Percentiles rank a stretch among this genome's conserved stretches.
These are phyloP conservation scores for Tipula unca DNA, from an alignment of 2,888 invertebrate genomes.

Conservation along the genomic window DNA sequence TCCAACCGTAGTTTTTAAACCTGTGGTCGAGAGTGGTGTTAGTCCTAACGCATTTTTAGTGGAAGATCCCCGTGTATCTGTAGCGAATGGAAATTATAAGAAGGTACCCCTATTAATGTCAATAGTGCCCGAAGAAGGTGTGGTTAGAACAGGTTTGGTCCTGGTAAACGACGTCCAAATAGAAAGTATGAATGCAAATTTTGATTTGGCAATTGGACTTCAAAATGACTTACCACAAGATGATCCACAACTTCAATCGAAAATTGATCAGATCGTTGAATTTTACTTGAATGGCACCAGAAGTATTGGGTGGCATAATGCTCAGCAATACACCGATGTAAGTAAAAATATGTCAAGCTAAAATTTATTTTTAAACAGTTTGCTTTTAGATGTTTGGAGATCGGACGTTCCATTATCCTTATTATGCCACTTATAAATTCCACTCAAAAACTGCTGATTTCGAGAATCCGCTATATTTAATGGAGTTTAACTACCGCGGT, in stretches of 20 bases:
- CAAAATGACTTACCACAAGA: neutral
- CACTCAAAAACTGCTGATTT: neutral
- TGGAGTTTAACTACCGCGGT: neutral
- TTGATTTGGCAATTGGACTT: conserved; percentile 27
- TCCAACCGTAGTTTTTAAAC: conserved; percentile 43
- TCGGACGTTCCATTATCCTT: conserved; percentile 43
- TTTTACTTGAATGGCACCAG: conserved; percentile 34
- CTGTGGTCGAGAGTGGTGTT: conserved; percentile 39
- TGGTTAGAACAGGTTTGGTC: conserved; percentile 32
- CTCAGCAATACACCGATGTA: conserved; percentile 33
- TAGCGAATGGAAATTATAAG: conserved; percentile 33
- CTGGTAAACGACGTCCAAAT: neutral
- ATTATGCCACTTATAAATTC: conserved; percentile 35
- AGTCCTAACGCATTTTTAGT: conserved; percentile 35
- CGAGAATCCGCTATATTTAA: neutral
- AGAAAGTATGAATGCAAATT: conserved; percentile 32
- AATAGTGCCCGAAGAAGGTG: conserved; percentile 37
- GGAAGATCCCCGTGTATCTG: conserved; percentile 35
- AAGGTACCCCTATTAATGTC: conserved; percentile 41
- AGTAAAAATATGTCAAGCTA: conserved; percentile 15
- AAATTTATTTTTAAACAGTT: neutral
- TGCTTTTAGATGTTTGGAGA: conserved; percentile 43
- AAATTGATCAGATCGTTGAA: conserved; percentile 26
- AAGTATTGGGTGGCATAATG: conserved; percentile 30
- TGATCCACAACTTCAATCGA: neutral